These are phyloP conservation scores for Axea sp. DNA, from an alignment of 2,888 invertebrate genomes.

Conservation along the genomic window DNA sequence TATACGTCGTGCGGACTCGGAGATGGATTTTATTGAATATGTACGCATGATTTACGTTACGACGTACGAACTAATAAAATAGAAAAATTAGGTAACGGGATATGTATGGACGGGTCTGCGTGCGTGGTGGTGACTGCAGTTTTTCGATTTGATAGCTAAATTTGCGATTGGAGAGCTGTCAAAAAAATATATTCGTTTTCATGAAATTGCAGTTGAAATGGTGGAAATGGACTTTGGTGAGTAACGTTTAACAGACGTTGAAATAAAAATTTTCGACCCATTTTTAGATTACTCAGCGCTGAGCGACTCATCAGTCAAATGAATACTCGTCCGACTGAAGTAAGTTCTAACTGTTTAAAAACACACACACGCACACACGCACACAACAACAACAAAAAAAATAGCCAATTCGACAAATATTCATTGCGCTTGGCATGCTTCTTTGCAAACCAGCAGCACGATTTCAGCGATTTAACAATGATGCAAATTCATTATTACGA, in stretches of 20 bases:
- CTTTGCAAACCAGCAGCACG: too few relatives aligned
- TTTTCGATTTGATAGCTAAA: conserved; percentile 18
- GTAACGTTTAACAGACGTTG: conserved; percentile 25
- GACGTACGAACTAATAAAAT: conserved; percentile 38
- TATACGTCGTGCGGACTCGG: neutral
- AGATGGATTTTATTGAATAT: conserved; percentile 35
- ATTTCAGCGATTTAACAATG: too few relatives aligned
- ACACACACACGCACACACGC: too few relatives aligned
- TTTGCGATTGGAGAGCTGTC: conserved; percentile 15
- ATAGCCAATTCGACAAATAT: too few relatives aligned
- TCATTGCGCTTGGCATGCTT: too few relatives aligned
- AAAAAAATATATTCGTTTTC: conserved; percentile 16
- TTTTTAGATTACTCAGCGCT: neutral
- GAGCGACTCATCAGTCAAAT: neutral
- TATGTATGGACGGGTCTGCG: neutral
- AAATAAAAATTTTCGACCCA: conserved; percentile 6
- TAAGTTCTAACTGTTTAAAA: too few relatives aligned
- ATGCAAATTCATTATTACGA: too few relatives aligned
- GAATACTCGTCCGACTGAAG: too few relatives aligned
- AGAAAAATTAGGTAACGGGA: conserved; percentile 17
- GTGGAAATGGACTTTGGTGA: conserved; percentile 2
- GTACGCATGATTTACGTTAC: conserved; percentile 34
- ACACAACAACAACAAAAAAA: too few relatives aligned
- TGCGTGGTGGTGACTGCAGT: neutral
- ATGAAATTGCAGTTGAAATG: neutral